These are phyloP conservation scores for Yponomeuta cagnagella DNA, from an alignment of 2,888 invertebrate genomes.

Conservation along the genomic window DNA sequence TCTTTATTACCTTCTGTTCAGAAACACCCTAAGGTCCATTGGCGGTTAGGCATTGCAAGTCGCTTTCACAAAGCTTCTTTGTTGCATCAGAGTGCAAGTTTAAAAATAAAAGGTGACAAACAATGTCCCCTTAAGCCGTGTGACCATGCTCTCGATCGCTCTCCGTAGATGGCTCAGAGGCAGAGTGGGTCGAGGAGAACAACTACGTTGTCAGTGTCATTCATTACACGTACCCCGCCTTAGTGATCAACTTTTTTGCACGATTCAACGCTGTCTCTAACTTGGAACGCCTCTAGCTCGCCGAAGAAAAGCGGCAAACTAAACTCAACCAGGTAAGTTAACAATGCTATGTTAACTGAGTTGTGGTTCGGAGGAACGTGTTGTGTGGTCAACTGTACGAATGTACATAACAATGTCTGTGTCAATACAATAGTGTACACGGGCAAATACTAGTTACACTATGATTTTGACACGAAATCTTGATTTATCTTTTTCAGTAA, in stretches of 20 bases:
- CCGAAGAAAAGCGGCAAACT: slow-evolving; percentile 27
- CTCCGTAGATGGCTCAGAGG: slow-evolving; percentile 72
- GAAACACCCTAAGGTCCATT: not conserved
- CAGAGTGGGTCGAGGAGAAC: slow-evolving; percentile 75
- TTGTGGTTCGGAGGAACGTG: slow-evolving; percentile 33
- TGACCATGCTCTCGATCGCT: slow-evolving; percentile 73
- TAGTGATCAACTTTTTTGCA: not conserved
- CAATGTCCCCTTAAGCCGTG: slow-evolving; percentile 62
- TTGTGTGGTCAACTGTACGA: slow-evolving; percentile 56
- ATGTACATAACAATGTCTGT: slow-evolving; percentile 42
- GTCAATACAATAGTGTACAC: slow-evolving; percentile 30
- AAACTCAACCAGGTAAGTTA: slow-evolving; percentile 17
- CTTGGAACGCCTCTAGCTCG: not conserved
- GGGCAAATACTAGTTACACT: slow-evolving; percentile 1
- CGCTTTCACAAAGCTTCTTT: slow-evolving; percentile 17
- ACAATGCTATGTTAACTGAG: slow-evolving; percentile 16
- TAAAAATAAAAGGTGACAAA: slow-evolving; percentile 41
- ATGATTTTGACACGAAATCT: not conserved
- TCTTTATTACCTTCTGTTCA: not conserved
- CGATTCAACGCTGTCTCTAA: not conserved
- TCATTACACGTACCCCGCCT: slow-evolving; percentile 12
- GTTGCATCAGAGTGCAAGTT: slow-evolving; percentile 21
- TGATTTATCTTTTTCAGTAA: not conserved
- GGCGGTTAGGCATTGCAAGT: not conserved
- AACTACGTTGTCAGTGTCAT: slow-evolving; percentile 68